These are phyloP conservation scores for Meda fulgida DNA, from an alignment of 2,797 vertebrate genomes.

Conservation along the genomic window DNA sequence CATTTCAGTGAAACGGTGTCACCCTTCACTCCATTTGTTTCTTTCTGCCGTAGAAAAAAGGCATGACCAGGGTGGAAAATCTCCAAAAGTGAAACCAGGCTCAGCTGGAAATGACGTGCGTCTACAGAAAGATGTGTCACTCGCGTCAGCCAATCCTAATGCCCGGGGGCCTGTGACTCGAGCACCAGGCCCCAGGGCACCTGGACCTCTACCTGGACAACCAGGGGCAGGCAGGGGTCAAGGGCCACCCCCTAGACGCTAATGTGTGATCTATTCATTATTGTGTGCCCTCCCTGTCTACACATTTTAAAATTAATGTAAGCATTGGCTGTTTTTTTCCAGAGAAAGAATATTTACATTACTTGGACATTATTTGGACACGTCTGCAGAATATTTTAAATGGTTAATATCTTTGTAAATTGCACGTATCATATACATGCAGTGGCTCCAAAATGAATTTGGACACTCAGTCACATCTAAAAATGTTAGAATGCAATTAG, in stretches of 20 bases:
- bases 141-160: conserved; percentile 69
- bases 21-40: conserved; percentile 13
- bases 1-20: background rate
- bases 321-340: background rate
- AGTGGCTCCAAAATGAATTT: conserved; percentile 2
- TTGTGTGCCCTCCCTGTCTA: background rate
- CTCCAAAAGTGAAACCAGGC: conserved; percentile 72
- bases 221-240: conserved; percentile 67
- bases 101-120: conserved; percentile 67
- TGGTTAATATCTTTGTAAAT: background rate
- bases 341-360: background rate
- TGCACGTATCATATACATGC: background rate
- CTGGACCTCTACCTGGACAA: conserved; percentile 64
- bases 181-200: conserved; percentile 61
- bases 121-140: conserved; percentile 70
- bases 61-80: conserved; percentile 53
- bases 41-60: conserved; percentile 69
- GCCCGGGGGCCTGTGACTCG: conserved; percentile 67
- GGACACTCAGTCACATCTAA: background rate
- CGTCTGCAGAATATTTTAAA: background rate
- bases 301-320: background rate
- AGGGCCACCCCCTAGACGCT: conserved; percentile 41
- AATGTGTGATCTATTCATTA: background rate
- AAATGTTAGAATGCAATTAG: conserved; percentile 5
- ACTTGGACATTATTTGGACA: background rate